Base-by-base conservation (phyloP, 2,797 vertebrate genomes). In the Centropyge bicolor region DNA sequence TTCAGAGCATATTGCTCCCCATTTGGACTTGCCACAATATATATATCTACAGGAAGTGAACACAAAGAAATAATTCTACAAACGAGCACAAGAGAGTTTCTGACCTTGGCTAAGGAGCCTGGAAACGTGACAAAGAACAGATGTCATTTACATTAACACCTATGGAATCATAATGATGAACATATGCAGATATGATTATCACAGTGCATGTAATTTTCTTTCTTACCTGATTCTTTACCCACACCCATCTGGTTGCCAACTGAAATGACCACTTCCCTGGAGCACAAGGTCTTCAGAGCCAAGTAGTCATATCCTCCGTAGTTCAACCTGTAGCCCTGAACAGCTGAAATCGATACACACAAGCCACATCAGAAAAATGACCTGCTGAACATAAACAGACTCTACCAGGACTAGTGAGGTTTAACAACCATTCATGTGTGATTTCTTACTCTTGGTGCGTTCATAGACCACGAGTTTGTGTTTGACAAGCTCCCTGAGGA, bases 231-330 rank as follows among this genome's bases (percentile, higher is more conserved):
- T 93, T 99, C 98, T 96, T 99, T 99, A 54, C 98, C 98, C 63
- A 99, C 98, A 75, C 98, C 98, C 95, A 99, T 98, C 90, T 99
- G 98, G 91, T 99, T 99, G 88, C 98, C 98, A 87, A 99, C 96
- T 76, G 97, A 98, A 81, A 85, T 76, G 62, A 99, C 60, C 35
- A 97, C 94, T 82, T 98, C 96, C 81, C 97, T 96, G 43, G 97
- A 95, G 45, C 96, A 97, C 19, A 99, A 87, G 0, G 98, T 96
- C 95, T 98, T 99, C 85, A 99, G 91, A 80, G 98, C 97, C 73
- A 99, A 91, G 89, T 98, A 99, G 93, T 99, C 98, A 84, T 99
- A 99, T 8, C 98, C 98, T 67, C 96, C 95, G 0, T 97, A 96
- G 90, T 97, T 99, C 88, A 99, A 86, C 48, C 96, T 96, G 91